These are phyloP conservation scores for Petromus typicus DNA, from an alignment of 2,113 vertebrate species.

Conservation along the genomic window DNA sequence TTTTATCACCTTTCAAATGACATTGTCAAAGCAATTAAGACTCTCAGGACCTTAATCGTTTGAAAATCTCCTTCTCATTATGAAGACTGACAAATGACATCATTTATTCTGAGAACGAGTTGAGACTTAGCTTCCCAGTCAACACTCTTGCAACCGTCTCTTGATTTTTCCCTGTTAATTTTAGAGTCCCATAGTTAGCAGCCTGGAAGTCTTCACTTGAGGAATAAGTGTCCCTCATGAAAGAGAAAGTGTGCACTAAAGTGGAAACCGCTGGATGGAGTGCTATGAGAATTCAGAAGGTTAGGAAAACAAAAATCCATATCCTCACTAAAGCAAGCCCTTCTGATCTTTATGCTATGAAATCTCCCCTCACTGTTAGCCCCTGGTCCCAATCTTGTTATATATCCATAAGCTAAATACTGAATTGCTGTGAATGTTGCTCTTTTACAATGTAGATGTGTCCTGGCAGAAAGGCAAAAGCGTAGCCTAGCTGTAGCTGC, in stretches of 20 bases:
- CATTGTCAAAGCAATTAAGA: constrained; percentile 59
- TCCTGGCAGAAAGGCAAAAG: neutral
- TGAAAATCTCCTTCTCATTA: neutral
- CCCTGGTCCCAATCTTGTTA: neutral
- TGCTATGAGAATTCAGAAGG: neutral
- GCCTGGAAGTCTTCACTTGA: constrained; percentile 22
- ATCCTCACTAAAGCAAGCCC: constrained; percentile 8
- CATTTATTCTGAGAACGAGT: constrained; percentile 33
- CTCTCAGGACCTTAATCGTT: neutral
- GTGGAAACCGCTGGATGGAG: neutral
- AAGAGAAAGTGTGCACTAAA: neutral
- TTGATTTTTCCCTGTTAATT: constrained; percentile 44
- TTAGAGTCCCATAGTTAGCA: constrained; percentile 45
- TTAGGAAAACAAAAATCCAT: constrained; percentile 13
- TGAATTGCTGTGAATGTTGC: neutral
- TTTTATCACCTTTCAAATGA: constrained; percentile 60
- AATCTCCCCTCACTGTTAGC: neutral
- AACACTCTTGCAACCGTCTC: neutral
- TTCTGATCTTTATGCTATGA: constrained; percentile 15
- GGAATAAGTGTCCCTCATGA: constrained; percentile 39
- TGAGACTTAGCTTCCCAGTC: constrained; percentile 34
- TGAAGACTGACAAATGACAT: constrained; percentile 46
- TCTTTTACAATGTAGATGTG: neutral
- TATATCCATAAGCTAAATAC: neutral
- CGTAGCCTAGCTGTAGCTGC: neutral